phyloP scores from a whole-genome alignment of 2,888 invertebrate species.

The Idaea dimidiata region DNA sequence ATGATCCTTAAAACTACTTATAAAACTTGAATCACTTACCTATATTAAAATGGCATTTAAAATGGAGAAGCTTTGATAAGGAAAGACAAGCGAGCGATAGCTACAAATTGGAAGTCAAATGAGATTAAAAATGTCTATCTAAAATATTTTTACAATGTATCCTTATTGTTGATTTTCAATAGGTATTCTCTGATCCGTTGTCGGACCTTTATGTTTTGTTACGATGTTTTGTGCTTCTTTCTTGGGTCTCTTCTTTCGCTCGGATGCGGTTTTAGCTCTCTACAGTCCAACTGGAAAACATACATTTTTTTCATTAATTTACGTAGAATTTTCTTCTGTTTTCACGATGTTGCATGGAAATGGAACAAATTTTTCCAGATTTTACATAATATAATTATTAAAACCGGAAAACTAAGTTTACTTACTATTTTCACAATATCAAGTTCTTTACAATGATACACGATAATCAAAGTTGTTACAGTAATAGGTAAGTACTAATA shows the following conservation, averaged over 20 bases:
- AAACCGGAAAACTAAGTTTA: no score
- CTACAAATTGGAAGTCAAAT: slow-evolving; percentile 19
- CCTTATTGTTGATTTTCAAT: slow-evolving; percentile 36
- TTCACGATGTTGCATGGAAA: no score
- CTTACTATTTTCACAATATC: no score
- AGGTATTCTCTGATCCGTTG: slow-evolving; percentile 46
- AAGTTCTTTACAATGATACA: no score
- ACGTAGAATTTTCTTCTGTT: no score
- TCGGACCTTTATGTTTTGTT: slow-evolving; percentile 56
- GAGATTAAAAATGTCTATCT: slow-evolving; percentile 26
- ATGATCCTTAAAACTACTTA: slow-evolving; percentile 8
- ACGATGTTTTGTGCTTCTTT: slow-evolving; percentile 86
- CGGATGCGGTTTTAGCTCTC: slow-evolving; percentile 85
- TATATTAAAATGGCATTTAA: not conserved
- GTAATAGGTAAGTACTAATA: not conserved
- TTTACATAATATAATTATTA: no score
- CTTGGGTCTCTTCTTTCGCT: slow-evolving; percentile 82
- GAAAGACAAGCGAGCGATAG: slow-evolving; percentile 6
- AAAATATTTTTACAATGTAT: slow-evolving; percentile 21
- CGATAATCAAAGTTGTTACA: no score
- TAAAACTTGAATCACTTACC: not conserved
- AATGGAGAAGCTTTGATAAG: not conserved
- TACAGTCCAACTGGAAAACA: slow-evolving; percentile 81
- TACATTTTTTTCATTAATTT: no score
- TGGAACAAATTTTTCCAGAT: no score